Conservation (phyloP, 2,797 vertebrate species). For the Acestrorhynchus altus region DNA sequence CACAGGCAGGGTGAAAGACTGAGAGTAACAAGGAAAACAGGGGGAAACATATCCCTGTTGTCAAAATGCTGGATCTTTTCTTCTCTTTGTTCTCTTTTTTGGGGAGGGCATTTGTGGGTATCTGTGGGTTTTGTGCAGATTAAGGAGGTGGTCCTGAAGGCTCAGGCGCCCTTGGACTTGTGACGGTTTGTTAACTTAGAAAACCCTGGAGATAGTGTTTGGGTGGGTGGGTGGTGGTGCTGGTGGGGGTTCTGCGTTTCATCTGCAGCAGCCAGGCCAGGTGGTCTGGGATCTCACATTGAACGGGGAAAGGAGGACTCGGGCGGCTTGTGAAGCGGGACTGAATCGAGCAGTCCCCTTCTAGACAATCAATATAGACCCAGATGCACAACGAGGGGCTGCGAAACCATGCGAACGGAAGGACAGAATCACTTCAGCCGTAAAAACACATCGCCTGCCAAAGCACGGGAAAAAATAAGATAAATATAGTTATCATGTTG, state of each 20-base stretch:
- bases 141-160: slow-evolving; percentile 59
- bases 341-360: slow-evolving; percentile 57
- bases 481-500: slow-evolving; percentile 51
- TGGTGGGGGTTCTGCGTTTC: slow-evolving; percentile 3
- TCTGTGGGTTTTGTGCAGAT: slow-evolving; percentile 67
- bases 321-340: slow-evolving; percentile 30
- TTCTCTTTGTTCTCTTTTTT: slow-evolving; percentile 41
- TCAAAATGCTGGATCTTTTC: slow-evolving; percentile 64
- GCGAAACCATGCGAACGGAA: slow-evolving; percentile 18
- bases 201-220: background rate
- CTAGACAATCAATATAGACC: slow-evolving; percentile 62
- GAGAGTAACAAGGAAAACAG: slow-evolving; percentile 42
- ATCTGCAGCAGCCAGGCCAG: slow-evolving; percentile 45
- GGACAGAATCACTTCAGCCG: slow-evolving; percentile 34
- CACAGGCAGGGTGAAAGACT: background rate
- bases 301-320: slow-evolving; percentile 62
- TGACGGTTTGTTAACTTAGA: slow-evolving; percentile 51
- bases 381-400: slow-evolving; percentile 23
- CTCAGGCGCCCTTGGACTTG: slow-evolving; percentile 57
- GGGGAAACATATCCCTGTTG: slow-evolving; percentile 16
- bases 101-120: slow-evolving; percentile 71
- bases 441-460: slow-evolving; percentile 37
- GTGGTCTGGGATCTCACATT: slow-evolving; percentile 60
- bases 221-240: no score
- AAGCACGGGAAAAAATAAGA: slow-evolving; percentile 41